Base-by-base conservation (phyloP, 2,113 vertebrate genomes). In the Onychorhynchus coronatus region DNA sequence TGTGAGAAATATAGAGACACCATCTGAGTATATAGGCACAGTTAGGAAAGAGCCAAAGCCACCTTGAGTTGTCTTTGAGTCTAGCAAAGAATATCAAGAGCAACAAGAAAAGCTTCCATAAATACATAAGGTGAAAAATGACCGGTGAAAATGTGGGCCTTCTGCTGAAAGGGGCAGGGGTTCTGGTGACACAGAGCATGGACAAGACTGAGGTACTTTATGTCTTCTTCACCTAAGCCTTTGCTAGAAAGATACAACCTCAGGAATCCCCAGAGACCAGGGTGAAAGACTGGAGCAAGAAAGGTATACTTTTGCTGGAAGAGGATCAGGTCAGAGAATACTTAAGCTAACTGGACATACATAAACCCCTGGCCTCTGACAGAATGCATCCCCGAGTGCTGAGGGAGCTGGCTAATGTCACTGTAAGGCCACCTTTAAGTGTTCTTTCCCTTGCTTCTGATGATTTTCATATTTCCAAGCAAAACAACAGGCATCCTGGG, bases 61-160 rank as follows among this genome's bases (percentile, higher is more conserved):
- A 75, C 9, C 12, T 0, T 0, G 37, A 85, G 52, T 24, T n/a
- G n/a, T n/a, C n/a, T n/a, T n/a, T 52, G 33, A 63, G 12, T 41
- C 24, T 63, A n/a, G 37, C 21, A 70, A 70, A 28, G 27, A 77
- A 78, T n/a, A 23, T 24, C 21, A 74, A 70, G 14, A 56, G 21
- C 28, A 75, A 46, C 6, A 75, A 41, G 33, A 63, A 74, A 62
- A 53, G 23, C 33, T 63, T 75, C 62, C 33, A 80, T 41, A 58
- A 85, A 79, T 46, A 79, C 6, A 10, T 39, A 30, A 10, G 7
- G 11, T 35, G 7, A 9, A 62, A 85, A 47, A 56, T 37, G 18
- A 35, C 37, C 17, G 5, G 5, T 39, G 49, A 80, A 89, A 70
- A 70, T 58, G 33, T 70, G 49, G 13, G 63, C 28, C 18, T 85